A percentile compares a stretch with the other conserved stretches of the same genome.
Evolutionary conservation across 2,113 vertebrate genomes (phyloP).

Genomic region (Psilopogon haemacephalus): DNA sequence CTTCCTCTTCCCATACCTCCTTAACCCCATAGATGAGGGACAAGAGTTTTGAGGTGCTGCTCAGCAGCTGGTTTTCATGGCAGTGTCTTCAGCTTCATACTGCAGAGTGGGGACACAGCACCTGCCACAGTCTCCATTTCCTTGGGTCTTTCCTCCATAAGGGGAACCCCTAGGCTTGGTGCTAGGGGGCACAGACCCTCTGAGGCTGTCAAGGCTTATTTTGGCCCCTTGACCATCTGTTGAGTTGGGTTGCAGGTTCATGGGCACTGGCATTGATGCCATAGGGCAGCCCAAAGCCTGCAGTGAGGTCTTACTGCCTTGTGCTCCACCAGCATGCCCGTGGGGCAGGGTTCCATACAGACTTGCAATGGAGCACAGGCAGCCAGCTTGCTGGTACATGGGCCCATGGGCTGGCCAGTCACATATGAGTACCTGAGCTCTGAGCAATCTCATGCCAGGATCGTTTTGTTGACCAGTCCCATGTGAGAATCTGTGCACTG

Average conservation of each 20-base stretch:
- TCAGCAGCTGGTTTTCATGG: not conserved
- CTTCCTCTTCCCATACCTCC: not conserved
- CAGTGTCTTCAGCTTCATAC: fast-evolving
- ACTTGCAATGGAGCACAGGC: not conserved
- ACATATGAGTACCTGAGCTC: too few species aligned
- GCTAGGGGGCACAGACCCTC: not conserved
- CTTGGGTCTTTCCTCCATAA: not conserved
- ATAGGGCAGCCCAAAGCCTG: not conserved
- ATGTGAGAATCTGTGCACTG: not conserved
- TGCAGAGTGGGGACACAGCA: not conserved
- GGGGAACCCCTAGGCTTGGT: fast-evolving
- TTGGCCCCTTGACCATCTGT: not conserved
- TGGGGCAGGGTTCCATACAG: not conserved
- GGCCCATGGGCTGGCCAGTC: not conserved
- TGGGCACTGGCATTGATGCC: not conserved
- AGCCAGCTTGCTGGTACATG: too few species aligned
- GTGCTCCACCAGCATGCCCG: not conserved
- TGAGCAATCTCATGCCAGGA: not conserved
- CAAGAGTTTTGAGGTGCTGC: not conserved
- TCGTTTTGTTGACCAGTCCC: too few species aligned
- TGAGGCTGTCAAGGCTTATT: not conserved
- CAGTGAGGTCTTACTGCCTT: not conserved
- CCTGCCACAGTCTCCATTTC: not conserved
- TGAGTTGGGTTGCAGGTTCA: fast-evolving
- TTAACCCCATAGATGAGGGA: fast-evolving